Base-by-base conservation (phyloP, 1,140 invertebrate species). In the Brachionus plicatilis region DNA sequence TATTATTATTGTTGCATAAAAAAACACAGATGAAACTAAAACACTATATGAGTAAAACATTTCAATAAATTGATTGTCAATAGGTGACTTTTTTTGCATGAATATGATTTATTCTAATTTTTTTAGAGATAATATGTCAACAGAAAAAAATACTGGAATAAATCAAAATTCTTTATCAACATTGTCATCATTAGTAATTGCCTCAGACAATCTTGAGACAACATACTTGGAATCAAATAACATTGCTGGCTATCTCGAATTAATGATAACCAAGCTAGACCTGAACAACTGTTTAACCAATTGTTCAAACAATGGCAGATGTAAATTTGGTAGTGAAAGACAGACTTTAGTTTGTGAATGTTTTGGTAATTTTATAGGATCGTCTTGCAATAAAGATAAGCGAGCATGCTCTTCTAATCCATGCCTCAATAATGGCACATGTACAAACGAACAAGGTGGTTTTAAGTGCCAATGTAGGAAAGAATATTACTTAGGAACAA, bases 341-440 rank as follows among this genome's bases (percentile, higher is more conserved):
- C 85, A 86, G 27, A 83, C 70, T 0, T 88, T 85, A 60, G 50
- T 68, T 60, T 88, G 87, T 70, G 84, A 76, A 37, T 88, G 87
- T 85, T 24, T 65, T n/a, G 85, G 85, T 17, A 86, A 87, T 85
- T 83, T 68, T 70, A 5, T 12, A n/a, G 82, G 82, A 56, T 12
- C 41, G 2, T 3, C 12, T 3, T 83, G 82, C 45, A 4, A 45
- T 27, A 37, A 12, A 53, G 83, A 85, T 76, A 65, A 17, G 24
- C 47, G 41, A 14, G 60, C 75, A n/a, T 85, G 85, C 33, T 56
- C 65, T 3, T 85, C 83, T 82, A 76, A 53, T 68, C 84, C 76
- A 12, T 85, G 84, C 53, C 53, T 76, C 9, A 86, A 85, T 27
- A 68, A 83, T 45, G 82, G 82, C 11, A 70, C 60, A 17, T 68